phyloP scores from a whole-genome alignment of 2,888 invertebrate species.

The Drosophila nigritarsus region DNA sequence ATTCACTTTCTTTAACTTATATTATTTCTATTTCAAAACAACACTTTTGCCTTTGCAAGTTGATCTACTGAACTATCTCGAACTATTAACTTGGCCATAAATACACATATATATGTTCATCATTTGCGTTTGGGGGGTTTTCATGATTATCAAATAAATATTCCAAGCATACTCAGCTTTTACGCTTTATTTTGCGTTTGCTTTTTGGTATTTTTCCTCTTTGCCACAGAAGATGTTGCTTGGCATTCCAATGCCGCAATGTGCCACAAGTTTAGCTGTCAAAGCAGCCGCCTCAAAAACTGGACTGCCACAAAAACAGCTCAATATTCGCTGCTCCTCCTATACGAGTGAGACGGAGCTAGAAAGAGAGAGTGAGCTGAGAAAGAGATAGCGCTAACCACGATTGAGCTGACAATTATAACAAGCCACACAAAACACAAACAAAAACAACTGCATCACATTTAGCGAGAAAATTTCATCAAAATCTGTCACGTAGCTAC shows the following conservation, averaged over 20 bases:
- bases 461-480: constrained; percentile 67
- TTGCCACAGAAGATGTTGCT: constrained; percentile 21
- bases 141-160: constrained; percentile 32
- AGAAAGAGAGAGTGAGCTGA: not conserved
- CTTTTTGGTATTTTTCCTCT: constrained; percentile 17
- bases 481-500: constrained; percentile 68
- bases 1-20: not conserved
- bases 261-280: constrained; percentile 20
- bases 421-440: constrained; percentile 34
- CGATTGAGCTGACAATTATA: constrained; percentile 59
- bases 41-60: not conserved
- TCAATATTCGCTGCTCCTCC: constrained; percentile 25
- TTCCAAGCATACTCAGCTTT: constrained; percentile 14
- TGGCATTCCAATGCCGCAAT: constrained; percentile 7
- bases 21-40: not conserved
- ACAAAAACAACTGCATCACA: constrained; percentile 38
- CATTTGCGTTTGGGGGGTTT: not conserved
- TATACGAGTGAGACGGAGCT: not conserved
- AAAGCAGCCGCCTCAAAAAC: not conserved
- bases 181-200: not conserved
- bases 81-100: not conserved
- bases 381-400: constrained; percentile 5
- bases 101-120: not conserved
- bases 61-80: not conserved
- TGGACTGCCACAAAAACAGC: constrained; percentile 17